These are phyloP conservation scores for Papilio polyxenes DNA, from an alignment of 1,140 invertebrate species.

Conservation along the genomic window DNA sequence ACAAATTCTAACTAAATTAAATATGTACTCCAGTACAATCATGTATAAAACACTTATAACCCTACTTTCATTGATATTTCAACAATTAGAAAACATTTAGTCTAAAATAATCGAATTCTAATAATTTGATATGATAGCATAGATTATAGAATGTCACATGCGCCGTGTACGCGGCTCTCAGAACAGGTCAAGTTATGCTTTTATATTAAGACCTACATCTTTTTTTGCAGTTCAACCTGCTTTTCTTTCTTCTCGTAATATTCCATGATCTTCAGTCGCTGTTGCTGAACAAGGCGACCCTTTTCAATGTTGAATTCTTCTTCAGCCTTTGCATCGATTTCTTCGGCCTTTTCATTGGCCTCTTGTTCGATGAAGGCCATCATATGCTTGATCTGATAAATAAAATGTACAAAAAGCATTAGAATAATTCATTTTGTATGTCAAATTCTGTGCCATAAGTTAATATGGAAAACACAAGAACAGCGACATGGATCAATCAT, in stretches of 20 bases:
- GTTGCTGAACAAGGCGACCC: slow-evolving; percentile 98
- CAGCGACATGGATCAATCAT: slow-evolving; percentile 68
- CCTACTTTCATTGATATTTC: not conserved
- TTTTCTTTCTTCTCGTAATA: slow-evolving; percentile 99
- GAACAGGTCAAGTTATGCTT: slow-evolving; percentile 11
- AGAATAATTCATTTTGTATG: slow-evolving; percentile 29
- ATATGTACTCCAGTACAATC: not conserved
- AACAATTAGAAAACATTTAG: not conserved
- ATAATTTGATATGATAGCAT: slow-evolving; percentile 29
- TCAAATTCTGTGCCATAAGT: slow-evolving; percentile 1
- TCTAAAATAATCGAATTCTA: slow-evolving; percentile 13
- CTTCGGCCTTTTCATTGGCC: slow-evolving; percentile 99
- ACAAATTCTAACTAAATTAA: not conserved
- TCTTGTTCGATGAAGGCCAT: slow-evolving; percentile 99
- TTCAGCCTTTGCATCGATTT: slow-evolving; percentile 99
- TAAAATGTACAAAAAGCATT: slow-evolving; percentile 46
- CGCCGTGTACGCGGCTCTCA: slow-evolving; percentile 2
- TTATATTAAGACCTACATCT: slow-evolving; percentile 89
- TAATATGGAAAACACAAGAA: slow-evolving; percentile 34
- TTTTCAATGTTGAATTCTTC: slow-evolving; percentile 99
- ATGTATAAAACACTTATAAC: not conserved
- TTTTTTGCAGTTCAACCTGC: slow-evolving; percentile 99
- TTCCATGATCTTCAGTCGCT: slow-evolving; percentile 99
- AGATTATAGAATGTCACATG: slow-evolving; percentile 38
- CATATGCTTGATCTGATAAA: slow-evolving; percentile 98